Conservation (phyloP, 2,113 vertebrate genomes). For the Dicerorhinus sumatrensis region DNA sequence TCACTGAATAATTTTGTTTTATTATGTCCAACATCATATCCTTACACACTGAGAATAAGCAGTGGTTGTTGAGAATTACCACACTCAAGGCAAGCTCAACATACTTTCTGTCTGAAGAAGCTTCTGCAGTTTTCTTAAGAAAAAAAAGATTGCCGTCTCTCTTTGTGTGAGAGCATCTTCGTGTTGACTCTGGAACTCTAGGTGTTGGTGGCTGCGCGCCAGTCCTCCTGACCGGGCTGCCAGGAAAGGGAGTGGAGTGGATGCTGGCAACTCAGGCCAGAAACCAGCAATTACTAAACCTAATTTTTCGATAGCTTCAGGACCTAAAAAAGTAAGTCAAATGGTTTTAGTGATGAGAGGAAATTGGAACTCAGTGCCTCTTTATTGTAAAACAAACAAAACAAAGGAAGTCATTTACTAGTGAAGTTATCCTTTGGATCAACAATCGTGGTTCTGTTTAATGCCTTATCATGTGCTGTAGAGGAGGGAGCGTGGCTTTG, state of each 20-base stretch:
- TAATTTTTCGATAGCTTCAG: slow-evolving; percentile 30
- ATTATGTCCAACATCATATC: background rate
- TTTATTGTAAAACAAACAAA: slow-evolving; percentile 51
- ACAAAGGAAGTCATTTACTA: background rate
- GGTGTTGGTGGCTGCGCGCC: background rate
- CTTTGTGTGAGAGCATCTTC: background rate
- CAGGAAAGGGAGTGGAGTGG: background rate
- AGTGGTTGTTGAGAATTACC: background rate
- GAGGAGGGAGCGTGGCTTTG: background rate
- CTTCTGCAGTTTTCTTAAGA: background rate
- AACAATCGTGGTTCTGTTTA: background rate
- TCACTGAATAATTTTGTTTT: background rate
- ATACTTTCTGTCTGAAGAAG: slow-evolving; percentile 4
- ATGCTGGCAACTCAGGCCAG: background rate
- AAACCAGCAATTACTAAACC: background rate
- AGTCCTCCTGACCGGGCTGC: background rate
- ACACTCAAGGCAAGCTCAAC: background rate
- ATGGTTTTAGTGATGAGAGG: slow-evolving; percentile 41
- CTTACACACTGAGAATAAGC: background rate
- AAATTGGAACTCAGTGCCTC: background rate
- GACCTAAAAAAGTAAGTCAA: slow-evolving; percentile 4
- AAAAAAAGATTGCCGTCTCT: background rate
- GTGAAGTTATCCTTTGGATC: background rate
- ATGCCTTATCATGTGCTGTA: background rate
- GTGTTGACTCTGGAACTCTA: slow-evolving; percentile 41